Percentiles rank a stretch among this genome's conserved stretches.
phyloP scores from a whole-genome alignment of 2,888 invertebrate genomes.

The Callosobruchus maculatus region DNA sequence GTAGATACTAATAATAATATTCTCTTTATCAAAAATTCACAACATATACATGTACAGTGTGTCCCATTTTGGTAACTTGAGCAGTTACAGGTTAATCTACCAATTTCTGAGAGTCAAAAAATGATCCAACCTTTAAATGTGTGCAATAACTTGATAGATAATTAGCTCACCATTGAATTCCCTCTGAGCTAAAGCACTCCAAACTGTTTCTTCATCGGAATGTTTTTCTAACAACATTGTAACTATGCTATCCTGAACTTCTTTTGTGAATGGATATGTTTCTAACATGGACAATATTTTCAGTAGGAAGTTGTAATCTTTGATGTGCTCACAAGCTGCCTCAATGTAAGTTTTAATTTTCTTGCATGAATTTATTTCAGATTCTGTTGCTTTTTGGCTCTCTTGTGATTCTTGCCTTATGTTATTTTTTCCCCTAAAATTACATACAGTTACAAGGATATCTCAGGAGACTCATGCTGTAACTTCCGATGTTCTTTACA shows the following conservation, averaged over 20 bases:
- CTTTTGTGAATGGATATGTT: constrained; percentile 57
- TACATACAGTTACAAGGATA: too few relatives aligned
- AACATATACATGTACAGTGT: too few relatives aligned
- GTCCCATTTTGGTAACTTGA: too few relatives aligned
- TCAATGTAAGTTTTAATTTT: constrained; percentile 49
- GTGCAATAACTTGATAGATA: too few relatives aligned
- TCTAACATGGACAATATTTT: constrained; percentile 56
- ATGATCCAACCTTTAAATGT: too few relatives aligned
- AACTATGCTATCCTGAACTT: constrained; percentile 56
- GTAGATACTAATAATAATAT: too few relatives aligned
- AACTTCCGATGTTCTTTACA: too few relatives aligned
- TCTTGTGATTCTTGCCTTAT: constrained; percentile 42
- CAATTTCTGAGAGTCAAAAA: too few relatives aligned
- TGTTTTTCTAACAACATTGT: constrained; percentile 52
- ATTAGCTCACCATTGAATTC: constrained; percentile 52
- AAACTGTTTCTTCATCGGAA: constrained; percentile 54
- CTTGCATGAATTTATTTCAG: constrained; percentile 39
- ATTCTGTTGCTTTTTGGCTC: constrained; percentile 35
- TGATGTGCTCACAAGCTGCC: constrained; percentile 27
- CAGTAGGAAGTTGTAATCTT: constrained; percentile 29
- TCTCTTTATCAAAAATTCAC: too few relatives aligned
- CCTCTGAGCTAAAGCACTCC: constrained; percentile 60
- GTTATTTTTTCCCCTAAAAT: constrained; percentile 17
- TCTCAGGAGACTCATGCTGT: too few relatives aligned
- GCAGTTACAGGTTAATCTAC: too few relatives aligned